Percentiles rank a stretch among this genome's conserved stretches.
phyloP scores from a whole-genome alignment of 2,113 vertebrate species.

The Cranoglanis bouderius region DNA sequence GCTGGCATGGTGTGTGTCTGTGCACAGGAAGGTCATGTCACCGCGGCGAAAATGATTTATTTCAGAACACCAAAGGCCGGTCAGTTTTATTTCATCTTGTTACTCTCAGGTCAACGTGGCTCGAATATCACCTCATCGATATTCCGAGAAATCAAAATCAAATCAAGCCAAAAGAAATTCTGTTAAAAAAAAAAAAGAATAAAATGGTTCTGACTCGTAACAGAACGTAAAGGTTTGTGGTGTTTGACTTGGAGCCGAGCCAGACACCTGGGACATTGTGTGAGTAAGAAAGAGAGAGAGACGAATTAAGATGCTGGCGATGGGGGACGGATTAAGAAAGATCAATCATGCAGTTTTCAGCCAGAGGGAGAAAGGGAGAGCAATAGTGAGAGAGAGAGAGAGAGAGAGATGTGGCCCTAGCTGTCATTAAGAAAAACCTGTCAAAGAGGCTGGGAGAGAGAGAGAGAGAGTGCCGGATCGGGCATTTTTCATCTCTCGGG shows the following conservation, averaged over 20 bases:
- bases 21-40: background rate
- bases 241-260: conserved; percentile 39
- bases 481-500: conserved; percentile 34
- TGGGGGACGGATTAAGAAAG: background rate
- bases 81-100: background rate
- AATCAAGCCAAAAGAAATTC: background rate
- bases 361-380: background rate
- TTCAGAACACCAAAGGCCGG: background rate
- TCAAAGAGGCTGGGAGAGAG: conserved; percentile 25
- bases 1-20: background rate
- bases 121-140: background rate
- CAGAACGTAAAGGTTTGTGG: conserved; percentile 4
- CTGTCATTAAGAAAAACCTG: conserved; percentile 37
- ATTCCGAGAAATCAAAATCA: background rate
- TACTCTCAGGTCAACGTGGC: background rate
- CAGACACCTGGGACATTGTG: conserved; percentile 13
- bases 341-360: background rate
- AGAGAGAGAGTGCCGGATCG: background rate
- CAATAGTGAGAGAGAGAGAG: background rate
- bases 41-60: background rate
- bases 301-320: conserved; percentile 25
- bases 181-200: background rate
- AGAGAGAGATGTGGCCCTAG: conserved; percentile 27
- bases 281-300: background rate
- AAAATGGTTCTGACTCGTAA: background rate